Conservation (phyloP, 2,113 vertebrate genomes). For the Neodontobutis hainanensis region DNA sequence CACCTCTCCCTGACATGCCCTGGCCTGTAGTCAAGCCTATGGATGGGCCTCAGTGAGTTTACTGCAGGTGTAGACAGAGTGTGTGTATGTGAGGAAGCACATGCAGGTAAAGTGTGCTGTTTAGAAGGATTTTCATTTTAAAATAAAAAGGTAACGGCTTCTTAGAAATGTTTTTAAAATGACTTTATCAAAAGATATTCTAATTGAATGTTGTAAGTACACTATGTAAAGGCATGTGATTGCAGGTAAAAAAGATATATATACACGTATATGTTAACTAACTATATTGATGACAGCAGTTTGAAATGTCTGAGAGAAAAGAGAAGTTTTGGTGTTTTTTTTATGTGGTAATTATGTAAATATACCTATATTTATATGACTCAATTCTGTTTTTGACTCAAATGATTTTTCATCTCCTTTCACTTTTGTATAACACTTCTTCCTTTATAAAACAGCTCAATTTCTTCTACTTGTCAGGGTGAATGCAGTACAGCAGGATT, state of each 20-base stretch:
- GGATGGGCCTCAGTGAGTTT: conserved; percentile 58
- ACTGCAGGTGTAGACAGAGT: background rate
- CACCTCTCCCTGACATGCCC: conserved; percentile 73
- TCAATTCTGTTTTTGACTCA: conserved; percentile 42
- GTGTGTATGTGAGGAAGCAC: background rate
- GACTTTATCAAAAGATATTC: conserved; percentile 11
- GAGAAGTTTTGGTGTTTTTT: background rate
- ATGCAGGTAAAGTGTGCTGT: background rate
- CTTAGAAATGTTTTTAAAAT: conserved; percentile 20
- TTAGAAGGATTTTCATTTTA: background rate
- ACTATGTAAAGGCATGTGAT: background rate
- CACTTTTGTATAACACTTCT: conserved; percentile 39
- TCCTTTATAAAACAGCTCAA: conserved; percentile 29
- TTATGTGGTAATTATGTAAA: conserved; percentile 47
- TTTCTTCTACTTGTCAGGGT: conserved; percentile 35
- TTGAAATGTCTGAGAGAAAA: background rate
- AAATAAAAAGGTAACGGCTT: conserved; percentile 3
- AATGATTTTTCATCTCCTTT: conserved; percentile 23
- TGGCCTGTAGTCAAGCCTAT: conserved; percentile 75
- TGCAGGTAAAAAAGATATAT: conserved; percentile 2
- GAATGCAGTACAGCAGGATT: conserved; percentile 49
- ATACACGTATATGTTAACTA: conserved; percentile 2
- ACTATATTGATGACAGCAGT: background rate
- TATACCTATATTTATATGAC: conserved; percentile 42
- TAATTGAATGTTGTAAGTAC: conserved; percentile 43